Evolutionary conservation across 2,888 invertebrate genomes (phyloP).

Genomic region (Poecilobothrus nobilitatus): DNA sequence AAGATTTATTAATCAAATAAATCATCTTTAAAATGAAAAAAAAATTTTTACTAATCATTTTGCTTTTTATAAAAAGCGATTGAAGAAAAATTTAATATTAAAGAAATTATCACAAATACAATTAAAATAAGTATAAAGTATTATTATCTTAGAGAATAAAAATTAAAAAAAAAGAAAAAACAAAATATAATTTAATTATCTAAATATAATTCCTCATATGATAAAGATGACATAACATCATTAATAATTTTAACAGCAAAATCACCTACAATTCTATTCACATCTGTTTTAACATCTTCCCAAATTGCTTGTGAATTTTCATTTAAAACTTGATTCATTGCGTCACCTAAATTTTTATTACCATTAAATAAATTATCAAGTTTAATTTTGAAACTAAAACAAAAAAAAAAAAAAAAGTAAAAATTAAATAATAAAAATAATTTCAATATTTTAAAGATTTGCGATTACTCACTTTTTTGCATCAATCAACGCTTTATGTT

Average conservation of each 20-base stretch:
- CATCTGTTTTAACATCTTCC: constrained; percentile 38
- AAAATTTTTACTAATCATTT: no score
- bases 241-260: constrained; percentile 25
- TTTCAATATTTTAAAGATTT: neutral
- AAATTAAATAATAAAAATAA: neutral
- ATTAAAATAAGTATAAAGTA: no score
- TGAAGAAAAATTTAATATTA: no score
- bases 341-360: constrained; percentile 33
- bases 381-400: constrained; percentile 23
- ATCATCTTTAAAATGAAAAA: no score
- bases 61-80: no score
- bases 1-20: no score
- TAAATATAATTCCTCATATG: no score
- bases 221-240: neutral
- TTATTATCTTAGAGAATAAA: no score
- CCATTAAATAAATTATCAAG: constrained; percentile 39
- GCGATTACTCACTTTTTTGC: constrained; percentile 32
- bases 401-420: neutral
- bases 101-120: no score
- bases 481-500: constrained; percentile 37
- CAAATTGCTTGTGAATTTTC: constrained; percentile 46
- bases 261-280: constrained; percentile 31
- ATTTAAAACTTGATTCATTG: constrained; percentile 38
- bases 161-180: no score
- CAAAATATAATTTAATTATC: no score